Percentiles rank a stretch among this genome's conserved stretches.
These are phyloP conservation scores for Emydocephalus ijimae DNA, from an alignment of 2,113 vertebrate genomes.

Conservation along the genomic window DNA sequence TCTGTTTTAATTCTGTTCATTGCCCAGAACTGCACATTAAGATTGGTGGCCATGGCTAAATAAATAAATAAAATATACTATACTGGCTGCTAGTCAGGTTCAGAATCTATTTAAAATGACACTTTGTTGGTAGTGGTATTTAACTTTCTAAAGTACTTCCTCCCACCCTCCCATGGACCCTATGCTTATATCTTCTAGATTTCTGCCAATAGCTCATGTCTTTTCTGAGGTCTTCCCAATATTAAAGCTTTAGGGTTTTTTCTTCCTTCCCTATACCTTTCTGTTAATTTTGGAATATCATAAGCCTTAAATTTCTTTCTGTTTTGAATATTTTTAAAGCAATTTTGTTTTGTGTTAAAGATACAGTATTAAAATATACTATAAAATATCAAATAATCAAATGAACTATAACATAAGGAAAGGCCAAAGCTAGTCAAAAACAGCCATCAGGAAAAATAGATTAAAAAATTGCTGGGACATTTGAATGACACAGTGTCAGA, in stretches of 20 bases:
- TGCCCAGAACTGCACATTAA: background rate
- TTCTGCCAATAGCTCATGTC: background rate
- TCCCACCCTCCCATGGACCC: background rate
- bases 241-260: background rate
- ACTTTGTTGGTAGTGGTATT: background rate
- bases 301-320: too few relatives aligned
- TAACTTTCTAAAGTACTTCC: background rate
- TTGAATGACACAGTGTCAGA: background rate
- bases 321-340: too few relatives aligned
- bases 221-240: background rate
- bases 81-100: background rate
- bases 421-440: background rate
- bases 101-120: background rate
- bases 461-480: background rate
- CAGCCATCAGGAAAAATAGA: background rate
- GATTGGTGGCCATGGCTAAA: background rate
- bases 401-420: background rate
- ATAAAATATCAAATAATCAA: too few relatives aligned
- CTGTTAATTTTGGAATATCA: too few relatives aligned
- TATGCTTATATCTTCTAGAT: background rate
- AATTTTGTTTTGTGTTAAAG: too few relatives aligned
- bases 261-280: background rate
- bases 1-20: background rate
- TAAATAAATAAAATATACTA: background rate
- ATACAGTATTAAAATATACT: too few relatives aligned